Conservation (phyloP, 2,113 vertebrate genomes). For the Anolis carolinensis region DNA sequence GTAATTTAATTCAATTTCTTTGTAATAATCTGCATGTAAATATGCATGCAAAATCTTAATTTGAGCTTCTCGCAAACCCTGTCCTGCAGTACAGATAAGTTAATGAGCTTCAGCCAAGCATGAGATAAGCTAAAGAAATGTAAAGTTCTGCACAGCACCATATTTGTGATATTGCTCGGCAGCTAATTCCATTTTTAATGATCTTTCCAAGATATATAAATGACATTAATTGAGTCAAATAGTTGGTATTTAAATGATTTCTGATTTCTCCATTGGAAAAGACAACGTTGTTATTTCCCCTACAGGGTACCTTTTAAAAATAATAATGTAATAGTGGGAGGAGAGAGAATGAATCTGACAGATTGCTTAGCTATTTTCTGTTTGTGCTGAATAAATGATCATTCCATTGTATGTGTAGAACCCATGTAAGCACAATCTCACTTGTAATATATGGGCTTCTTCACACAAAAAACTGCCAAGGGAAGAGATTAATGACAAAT, state of each 20-base stretch:
- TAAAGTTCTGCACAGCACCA: constrained; percentile 34
- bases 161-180: constrained; percentile 52
- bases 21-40: constrained; percentile 52
- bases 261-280: constrained; percentile 48
- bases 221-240: constrained; percentile 50
- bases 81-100: constrained; percentile 41
- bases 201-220: constrained; percentile 46
- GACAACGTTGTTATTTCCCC: constrained; percentile 26
- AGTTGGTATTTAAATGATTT: constrained; percentile 54
- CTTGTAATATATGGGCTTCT: constrained; percentile 41
- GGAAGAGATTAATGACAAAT: constrained; percentile 55
- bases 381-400: constrained; percentile 50
- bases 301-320: constrained; percentile 36
- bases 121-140: constrained; percentile 53
- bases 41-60: constrained; percentile 52
- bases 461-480: constrained; percentile 23
- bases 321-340: constrained; percentile 18
- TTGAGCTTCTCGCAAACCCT: constrained; percentile 54
- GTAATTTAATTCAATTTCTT: constrained; percentile 52
- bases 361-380: constrained; percentile 37
- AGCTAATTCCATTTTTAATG: constrained; percentile 59
- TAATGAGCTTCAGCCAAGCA: constrained; percentile 61
- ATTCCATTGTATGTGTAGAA: constrained; percentile 46
- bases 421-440: constrained; percentile 44
- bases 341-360: constrained; percentile 24